Evolutionary conservation across 2,888 invertebrate species (phyloP).

Genomic region (Latheticus oryzae): DNA sequence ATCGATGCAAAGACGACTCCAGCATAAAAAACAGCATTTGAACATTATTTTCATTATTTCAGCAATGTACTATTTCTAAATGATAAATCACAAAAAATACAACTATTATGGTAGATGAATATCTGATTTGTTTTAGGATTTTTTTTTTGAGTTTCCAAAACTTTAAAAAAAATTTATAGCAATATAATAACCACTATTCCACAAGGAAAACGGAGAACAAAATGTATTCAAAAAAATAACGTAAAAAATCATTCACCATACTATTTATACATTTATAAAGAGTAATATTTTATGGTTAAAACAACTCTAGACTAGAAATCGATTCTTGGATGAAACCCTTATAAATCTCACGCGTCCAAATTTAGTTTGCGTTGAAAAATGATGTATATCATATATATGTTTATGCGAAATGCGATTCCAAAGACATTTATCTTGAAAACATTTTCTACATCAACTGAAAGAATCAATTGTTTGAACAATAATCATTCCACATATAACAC

Average conservation of each 20-base stretch:
- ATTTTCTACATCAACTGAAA: neutral
- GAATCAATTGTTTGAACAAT: slow-evolving; percentile 14
- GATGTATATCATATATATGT: slow-evolving; percentile 15
- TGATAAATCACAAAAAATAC: too few relatives aligned
- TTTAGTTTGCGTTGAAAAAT: slow-evolving; percentile 22
- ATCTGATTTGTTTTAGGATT: too few relatives aligned
- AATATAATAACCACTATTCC: too few relatives aligned
- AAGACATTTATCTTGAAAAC: slow-evolving; percentile 13
- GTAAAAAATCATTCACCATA: neutral
- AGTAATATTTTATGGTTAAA: slow-evolving; percentile 23
- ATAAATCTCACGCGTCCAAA: slow-evolving; percentile 24
- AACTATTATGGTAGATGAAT: too few relatives aligned
- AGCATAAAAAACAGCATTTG: too few relatives aligned
- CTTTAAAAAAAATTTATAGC: too few relatives aligned
- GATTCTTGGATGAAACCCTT: slow-evolving; percentile 10
- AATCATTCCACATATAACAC: too few relatives aligned
- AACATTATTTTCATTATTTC: too few relatives aligned
- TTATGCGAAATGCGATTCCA: slow-evolving; percentile 13
- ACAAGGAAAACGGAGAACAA: too few relatives aligned
- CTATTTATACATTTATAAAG: slow-evolving; percentile 11
- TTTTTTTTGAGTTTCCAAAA: too few relatives aligned
- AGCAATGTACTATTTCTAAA: too few relatives aligned
- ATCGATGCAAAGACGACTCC: too few relatives aligned
- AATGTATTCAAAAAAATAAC: slow-evolving; percentile 3
- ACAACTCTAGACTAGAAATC: slow-evolving; percentile 11